These are phyloP conservation scores for Macrotus californicus DNA, from an alignment of 2,113 vertebrate species.

Conservation along the genomic window DNA sequence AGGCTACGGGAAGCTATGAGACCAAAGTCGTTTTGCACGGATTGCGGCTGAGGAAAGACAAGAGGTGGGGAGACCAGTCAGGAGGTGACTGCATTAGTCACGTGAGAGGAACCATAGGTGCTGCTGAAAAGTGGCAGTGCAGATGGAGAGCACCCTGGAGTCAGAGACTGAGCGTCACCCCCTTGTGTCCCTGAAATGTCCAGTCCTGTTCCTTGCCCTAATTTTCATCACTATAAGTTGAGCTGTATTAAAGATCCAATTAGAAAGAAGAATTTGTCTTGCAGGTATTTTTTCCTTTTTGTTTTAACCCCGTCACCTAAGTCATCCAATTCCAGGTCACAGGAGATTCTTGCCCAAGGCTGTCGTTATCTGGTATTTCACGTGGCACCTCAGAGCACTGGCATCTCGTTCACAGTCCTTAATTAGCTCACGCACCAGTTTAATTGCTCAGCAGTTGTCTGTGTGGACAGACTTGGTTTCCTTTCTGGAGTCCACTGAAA, in stretches of 20 bases:
- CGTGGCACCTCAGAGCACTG: neutral
- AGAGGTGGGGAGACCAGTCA: neutral
- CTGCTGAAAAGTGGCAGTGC: neutral
- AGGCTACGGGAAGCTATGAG: neutral
- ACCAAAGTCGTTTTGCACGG: neutral
- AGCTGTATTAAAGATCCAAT: neutral
- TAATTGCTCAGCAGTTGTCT: slow-evolving; percentile 35
- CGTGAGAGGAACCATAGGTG: neutral
- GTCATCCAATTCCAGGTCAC: neutral
- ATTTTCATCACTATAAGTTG: neutral
- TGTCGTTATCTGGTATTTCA: slow-evolving; percentile 13
- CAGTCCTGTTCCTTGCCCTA: neutral
- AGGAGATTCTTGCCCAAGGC: neutral
- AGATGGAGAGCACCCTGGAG: neutral
- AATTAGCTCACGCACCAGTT: slow-evolving; percentile 15
- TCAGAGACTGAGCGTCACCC: neutral
- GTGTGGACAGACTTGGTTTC: slow-evolving; percentile 1
- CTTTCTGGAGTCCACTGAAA: neutral
- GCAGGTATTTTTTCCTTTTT: neutral
- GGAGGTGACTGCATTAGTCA: neutral
- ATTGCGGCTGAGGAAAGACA: neutral
- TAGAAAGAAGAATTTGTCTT: slow-evolving; percentile 2
- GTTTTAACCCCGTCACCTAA: neutral
- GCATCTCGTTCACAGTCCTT: neutral
- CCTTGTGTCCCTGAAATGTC: neutral